Evolutionary conservation across 2,797 vertebrate species (phyloP).

Genomic region (Sebastes elongatus): DNA sequence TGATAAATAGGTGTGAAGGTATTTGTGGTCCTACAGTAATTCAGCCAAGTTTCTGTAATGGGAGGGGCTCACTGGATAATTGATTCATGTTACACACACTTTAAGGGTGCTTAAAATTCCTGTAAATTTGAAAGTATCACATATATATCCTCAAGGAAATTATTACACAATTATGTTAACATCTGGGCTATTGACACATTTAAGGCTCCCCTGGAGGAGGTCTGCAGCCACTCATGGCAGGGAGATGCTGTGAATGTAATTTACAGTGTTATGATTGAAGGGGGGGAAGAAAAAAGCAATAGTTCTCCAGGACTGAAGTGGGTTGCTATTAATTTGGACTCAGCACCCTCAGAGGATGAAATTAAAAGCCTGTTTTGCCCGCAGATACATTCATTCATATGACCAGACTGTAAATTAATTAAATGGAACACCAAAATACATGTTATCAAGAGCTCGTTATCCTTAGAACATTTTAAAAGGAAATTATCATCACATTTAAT

Average conservation of each 20-base stretch:
- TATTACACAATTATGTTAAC: background rate
- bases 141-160: background rate
- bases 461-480: too few species aligned
- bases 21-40: background rate
- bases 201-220: background rate
- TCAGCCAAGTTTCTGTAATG: background rate
- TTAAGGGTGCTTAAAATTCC: background rate
- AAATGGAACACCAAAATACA: background rate
- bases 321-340: background rate
- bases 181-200: background rate
- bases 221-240: background rate
- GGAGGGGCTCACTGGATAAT: background rate
- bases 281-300: background rate
- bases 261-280: background rate
- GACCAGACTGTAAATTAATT: constrained; percentile 6
- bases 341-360: background rate
- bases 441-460: too few species aligned
- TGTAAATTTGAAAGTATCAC: background rate
- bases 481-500: too few species aligned
- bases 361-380: constrained; percentile 5
- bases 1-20: background rate
- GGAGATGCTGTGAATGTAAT: background rate
- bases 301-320: background rate
- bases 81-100: background rate
- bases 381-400: background rate